Conservation (phyloP, 2,113 vertebrate genomes). For the Pipa parva region DNA sequence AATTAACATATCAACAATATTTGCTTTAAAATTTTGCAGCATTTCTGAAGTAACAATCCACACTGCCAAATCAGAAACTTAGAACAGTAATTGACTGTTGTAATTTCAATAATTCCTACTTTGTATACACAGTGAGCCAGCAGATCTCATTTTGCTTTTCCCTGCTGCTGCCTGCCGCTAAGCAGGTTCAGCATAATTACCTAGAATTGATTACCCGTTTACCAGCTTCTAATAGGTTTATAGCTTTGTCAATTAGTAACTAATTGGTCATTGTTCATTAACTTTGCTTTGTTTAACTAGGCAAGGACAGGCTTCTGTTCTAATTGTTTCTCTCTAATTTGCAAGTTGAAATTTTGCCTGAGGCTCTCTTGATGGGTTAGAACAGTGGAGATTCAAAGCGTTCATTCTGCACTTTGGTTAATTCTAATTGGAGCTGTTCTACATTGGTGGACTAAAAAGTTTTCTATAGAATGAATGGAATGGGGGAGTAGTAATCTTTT, state of each 20-base stretch:
- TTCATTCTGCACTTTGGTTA: conserved; percentile 23
- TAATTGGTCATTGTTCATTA: conserved; percentile 68
- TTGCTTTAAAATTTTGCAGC: too few species aligned
- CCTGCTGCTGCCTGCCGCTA: conserved; percentile 9
- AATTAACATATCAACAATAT: too few species aligned
- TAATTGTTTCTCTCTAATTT: conserved; percentile 38
- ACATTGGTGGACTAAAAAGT: background rate
- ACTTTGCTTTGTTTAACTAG: conserved; percentile 61
- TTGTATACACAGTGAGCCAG: background rate
- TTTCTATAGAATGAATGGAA: background rate
- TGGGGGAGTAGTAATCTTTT: background rate
- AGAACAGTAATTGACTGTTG: background rate
- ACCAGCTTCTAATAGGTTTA: conserved; percentile 57
- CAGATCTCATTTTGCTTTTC: conserved; percentile 1
- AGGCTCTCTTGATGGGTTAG: conserved; percentile 18
- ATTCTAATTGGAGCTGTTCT: conserved; percentile 30
- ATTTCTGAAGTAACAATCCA: too few species aligned
- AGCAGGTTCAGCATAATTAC: conserved; percentile 49
- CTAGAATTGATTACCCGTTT: conserved; percentile 48
- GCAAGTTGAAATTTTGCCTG: conserved; percentile 17
- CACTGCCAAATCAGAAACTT: too few species aligned
- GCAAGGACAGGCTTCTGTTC: conserved; percentile 40
- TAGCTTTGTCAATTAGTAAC: conserved; percentile 67
- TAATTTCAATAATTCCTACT: background rate
- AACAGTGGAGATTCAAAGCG: conserved; percentile 9